These are phyloP conservation scores for Vulpes vulpes DNA, from an alignment of 2,113 vertebrate species.

Conservation along the genomic window DNA sequence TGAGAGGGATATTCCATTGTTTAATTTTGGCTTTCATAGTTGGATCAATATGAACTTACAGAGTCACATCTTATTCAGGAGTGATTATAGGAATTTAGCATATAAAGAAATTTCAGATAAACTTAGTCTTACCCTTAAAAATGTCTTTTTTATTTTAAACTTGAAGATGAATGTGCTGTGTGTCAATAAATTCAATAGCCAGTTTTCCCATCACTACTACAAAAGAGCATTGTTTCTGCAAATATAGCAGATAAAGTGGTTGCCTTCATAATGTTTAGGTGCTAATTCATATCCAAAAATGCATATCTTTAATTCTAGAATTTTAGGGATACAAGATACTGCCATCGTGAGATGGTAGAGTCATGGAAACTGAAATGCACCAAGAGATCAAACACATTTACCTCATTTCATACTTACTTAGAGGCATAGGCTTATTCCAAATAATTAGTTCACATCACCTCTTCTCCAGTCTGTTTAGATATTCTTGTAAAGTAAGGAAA, in stretches of 20 bases:
- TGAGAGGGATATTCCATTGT: background rate
- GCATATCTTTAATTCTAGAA: background rate
- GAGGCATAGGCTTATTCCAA: background rate
- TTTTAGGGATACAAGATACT: background rate
- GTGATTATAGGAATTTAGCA: background rate
- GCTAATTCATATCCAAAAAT: background rate
- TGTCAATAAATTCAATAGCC: background rate
- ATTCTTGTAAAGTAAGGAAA: background rate
- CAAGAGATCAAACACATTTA: background rate
- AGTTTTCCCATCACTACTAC: background rate
- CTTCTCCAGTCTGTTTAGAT: background rate
- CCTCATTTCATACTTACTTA: background rate
- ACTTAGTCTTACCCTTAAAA: background rate
- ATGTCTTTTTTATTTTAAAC: background rate
- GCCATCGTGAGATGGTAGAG: background rate
- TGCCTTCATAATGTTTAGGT: background rate
- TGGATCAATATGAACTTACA: background rate
- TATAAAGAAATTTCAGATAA: background rate
- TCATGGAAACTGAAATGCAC: background rate
- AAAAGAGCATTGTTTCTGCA: background rate
- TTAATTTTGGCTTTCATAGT: background rate
- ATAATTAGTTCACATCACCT: rapidly evolving
- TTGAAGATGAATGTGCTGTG: background rate
- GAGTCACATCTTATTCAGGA: background rate
- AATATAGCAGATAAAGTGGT: background rate